Base-by-base conservation (phyloP, 2,888 invertebrate species). In the Pachliopta kotzebuea region DNA sequence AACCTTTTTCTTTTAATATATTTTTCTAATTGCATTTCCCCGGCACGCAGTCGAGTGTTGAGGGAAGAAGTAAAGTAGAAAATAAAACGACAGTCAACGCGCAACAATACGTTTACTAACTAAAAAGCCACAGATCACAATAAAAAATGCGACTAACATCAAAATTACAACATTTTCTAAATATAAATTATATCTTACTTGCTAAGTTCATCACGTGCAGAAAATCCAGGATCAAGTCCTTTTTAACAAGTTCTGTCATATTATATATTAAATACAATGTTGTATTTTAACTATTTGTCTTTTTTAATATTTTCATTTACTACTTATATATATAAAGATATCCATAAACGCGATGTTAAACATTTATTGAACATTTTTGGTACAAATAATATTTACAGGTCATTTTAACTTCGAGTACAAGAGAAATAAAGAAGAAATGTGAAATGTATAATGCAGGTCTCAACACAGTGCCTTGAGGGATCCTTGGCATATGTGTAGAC, bases 71-170 rank as follows among this genome's bases (percentile, higher is more conserved):
- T 42, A 24, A 8, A 21, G 45, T 24, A 0, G 49, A 8, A n/a
- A 81, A 78, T 73, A 76, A 77, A 72, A 66, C 8, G 20, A 20
- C 18, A 67, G n/a, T 66, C 69, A 83, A 84, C 81, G 78, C 80
- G 81, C 82, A 79, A 84, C 78, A 83, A 75, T 74, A 74, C 66
- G 53, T 84, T 84, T 82, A 78, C 74, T 83, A 81, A 71, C 67
- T 29, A 77, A 72, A 77, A 80, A 83, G 82, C 83, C 83, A 84
- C 81, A 84, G 80, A 86, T 84, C 84, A 83, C 84, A 84, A 78
- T 70, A 76, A 70, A 37, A 78, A 77, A 82, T 78, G 77, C 76
- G 74, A 71, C 69, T 71, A 73, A 62, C 68, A 71, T 71, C 60
- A 61, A 67, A 65, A 65, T 65, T 65, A 69, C 67, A 69, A 66